Evolutionary conservation across 1,140 invertebrate genomes (phyloP).

Genomic region (Drosophila littoralis): DNA sequence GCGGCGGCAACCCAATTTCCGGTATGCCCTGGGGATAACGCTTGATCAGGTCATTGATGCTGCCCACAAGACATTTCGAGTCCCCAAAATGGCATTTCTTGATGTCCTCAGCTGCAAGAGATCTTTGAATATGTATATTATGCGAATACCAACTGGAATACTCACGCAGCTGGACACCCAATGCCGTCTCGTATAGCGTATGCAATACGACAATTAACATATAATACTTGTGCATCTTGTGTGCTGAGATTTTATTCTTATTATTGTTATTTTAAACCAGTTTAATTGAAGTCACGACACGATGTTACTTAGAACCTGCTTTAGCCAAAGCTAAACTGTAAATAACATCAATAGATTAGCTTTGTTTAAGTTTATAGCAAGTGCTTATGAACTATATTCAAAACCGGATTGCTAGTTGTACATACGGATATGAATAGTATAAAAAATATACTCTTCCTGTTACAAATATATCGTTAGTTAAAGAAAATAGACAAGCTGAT

Average conservation of each 20-base stretch:
- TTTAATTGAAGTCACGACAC: conserved; percentile 12
- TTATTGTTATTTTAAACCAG: not conserved
- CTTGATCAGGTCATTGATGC: conserved; percentile 50
- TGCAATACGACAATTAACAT: conserved; percentile 14
- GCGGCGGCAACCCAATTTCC: conserved; percentile 49
- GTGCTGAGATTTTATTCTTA: not conserved
- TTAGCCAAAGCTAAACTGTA: not conserved
- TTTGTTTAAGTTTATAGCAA: not conserved
- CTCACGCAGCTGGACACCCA: conserved; percentile 32
- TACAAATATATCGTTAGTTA: too few species aligned
- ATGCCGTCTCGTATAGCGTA: not conserved
- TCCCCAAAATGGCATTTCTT: conserved; percentile 58
- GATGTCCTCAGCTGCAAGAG: conserved; percentile 49
- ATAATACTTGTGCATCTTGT: conserved; percentile 24
- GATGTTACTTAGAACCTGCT: conserved; percentile 24
- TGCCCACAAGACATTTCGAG: conserved; percentile 38
- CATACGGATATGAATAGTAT: not conserved
- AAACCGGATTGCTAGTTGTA: conserved; percentile 7
- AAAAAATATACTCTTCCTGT: not conserved
- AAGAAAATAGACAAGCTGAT: not conserved
- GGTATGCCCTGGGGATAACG: conserved; percentile 60
- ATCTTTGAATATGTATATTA: not conserved
- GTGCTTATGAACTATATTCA: not conserved
- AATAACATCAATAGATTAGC: conserved; percentile 16
- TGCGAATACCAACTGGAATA: not conserved